Evolutionary conservation across 2,113 vertebrate species (phyloP).

Genomic region (Zingel zingel): DNA sequence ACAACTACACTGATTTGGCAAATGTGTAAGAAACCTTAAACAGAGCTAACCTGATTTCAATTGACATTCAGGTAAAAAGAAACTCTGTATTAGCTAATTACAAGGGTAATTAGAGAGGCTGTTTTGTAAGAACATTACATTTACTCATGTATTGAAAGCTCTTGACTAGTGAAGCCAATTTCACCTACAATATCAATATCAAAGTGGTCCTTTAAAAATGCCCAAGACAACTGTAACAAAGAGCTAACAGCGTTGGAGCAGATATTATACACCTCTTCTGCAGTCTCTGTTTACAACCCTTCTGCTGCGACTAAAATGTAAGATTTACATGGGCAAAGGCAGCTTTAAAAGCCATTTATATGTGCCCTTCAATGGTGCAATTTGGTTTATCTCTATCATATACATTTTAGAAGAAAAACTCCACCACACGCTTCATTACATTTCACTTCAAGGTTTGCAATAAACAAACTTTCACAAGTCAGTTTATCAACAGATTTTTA

Average conservation of each 20-base stretch:
- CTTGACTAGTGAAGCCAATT: background rate
- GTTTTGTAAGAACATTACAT: constrained; percentile 5
- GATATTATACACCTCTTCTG: background rate
- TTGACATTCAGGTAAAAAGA: background rate
- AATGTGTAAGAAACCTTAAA: background rate
- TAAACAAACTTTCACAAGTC: constrained; percentile 62
- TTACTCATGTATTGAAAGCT: background rate
- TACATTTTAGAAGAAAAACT: constrained; percentile 46
- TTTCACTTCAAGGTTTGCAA: constrained; percentile 54
- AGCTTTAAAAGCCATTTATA: constrained; percentile 50
- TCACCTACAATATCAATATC: background rate
- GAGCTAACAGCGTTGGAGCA: background rate
- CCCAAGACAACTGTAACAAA: constrained; percentile 7
- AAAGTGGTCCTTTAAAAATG: background rate
- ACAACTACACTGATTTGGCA: background rate
- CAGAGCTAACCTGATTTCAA: background rate
- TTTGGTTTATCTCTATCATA: constrained; percentile 55
- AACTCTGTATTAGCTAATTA: background rate
- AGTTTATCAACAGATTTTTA: constrained; percentile 55
- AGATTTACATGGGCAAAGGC: constrained; percentile 51
- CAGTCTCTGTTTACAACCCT: constrained; percentile 41
- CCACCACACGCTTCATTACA: constrained; percentile 35
- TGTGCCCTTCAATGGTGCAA: constrained; percentile 34
- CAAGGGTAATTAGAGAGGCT: background rate
- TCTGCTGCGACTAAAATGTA: constrained; percentile 30